Base-by-base conservation (phyloP, 2,113 vertebrate species). In the Salvelinus alpinus region DNA sequence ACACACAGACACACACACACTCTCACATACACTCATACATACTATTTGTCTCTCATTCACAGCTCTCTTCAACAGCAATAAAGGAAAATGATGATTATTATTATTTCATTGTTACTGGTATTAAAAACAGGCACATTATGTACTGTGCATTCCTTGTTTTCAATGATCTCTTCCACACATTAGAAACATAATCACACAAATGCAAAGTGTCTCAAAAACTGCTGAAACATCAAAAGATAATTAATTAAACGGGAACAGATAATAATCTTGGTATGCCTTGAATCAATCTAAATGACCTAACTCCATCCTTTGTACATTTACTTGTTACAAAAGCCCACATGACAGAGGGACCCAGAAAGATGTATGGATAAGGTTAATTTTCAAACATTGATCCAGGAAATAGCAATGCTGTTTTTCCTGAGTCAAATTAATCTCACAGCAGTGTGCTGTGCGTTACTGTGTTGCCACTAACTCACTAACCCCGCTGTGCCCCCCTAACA, bases 301-400 rank as follows among this genome's bases (percentile, higher is more conserved):
- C 38, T 44, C 38, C 9, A 62, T 22, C 5, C n/a, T 62, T 24
- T 34, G 22, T 22, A 66, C 62, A 74, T 18, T 29, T 71, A 77
- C 5, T 75, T 25, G 24, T 44, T 11, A 44, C 38, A 11, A 44
- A 44, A 44, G 38, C 3, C 20, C 29, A 29, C 18, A 38, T 2
- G 34, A 64, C 22, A 47, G 29, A 1, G 72, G 27, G 64, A 69
- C 70, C 34, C 70, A 86, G 83, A 89, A 91, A 87, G 83, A 44
- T 44, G 9, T 44, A 91, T 84, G 65, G 77, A 72, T 65, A 47
- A 38, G 59, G 84, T 88, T 84, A 86, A 89, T 91, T 85, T 82
- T 34, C 81, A 88, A 87, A 85, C 91, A 79, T 91, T 85, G 85
- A 81, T 88, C 22, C 93, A 93, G 93, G 91, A 96, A 95, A 93